A percentile compares a stretch with the other conserved stretches of the same genome.
These are phyloP conservation scores for Chelonus formosanus DNA, from an alignment of 2,888 invertebrate species.

Conservation along the genomic window DNA sequence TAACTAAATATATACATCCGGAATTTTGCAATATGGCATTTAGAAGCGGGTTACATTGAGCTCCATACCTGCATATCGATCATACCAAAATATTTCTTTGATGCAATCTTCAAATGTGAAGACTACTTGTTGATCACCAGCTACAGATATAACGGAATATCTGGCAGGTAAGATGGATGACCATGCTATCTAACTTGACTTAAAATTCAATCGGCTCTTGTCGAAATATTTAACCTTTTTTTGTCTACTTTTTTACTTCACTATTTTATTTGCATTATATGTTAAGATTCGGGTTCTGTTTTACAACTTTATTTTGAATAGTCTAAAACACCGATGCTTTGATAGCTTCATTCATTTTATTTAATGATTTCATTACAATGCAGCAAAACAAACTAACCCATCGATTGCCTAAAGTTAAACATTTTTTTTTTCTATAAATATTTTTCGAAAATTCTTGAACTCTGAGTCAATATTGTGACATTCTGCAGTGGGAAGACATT, in stretches of 20 bases:
- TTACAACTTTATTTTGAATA: too few species aligned
- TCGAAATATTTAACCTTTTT: constrained; percentile 9
- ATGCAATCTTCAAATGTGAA: constrained; percentile 7
- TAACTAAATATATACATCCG: too few species aligned
- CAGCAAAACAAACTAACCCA: too few species aligned
- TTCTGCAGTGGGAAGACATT: too few species aligned
- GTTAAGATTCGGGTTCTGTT: not conserved
- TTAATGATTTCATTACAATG: too few species aligned
- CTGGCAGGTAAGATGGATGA: constrained; percentile 60
- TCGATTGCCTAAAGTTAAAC: too few species aligned
- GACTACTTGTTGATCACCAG: constrained; percentile 49
- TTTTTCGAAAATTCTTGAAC: too few species aligned
- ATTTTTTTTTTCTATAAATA: too few species aligned
- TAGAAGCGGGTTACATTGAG: constrained; percentile 4
- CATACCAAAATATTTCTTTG: constrained; percentile 6
- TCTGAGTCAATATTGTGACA: too few species aligned
- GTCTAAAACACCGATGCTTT: too few species aligned
- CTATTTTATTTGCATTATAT: constrained; percentile 7
- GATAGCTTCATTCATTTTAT: too few species aligned
- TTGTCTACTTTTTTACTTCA: not conserved
- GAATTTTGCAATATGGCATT: too few species aligned
- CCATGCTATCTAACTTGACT: constrained; percentile 42
- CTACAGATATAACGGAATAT: constrained; percentile 44
- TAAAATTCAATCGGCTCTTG: constrained; percentile 21
- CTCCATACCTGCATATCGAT: constrained; percentile 2